phyloP scores from a whole-genome alignment of 2,888 invertebrate genomes.

The Drosophila engyochracea region DNA sequence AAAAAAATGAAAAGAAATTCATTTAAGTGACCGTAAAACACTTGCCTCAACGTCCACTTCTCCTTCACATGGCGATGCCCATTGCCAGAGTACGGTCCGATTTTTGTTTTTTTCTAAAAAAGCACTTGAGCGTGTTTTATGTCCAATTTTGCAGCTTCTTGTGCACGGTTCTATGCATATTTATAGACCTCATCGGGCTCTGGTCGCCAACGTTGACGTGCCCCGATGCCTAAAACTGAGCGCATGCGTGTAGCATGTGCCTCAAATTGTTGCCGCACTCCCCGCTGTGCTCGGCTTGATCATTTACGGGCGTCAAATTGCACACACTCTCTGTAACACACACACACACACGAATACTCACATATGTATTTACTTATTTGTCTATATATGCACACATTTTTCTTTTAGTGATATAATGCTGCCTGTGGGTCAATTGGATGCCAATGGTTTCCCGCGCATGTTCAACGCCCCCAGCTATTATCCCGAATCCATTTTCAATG shows the following conservation, averaged over 20 bases:
- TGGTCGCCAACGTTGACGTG: conserved; percentile 64
- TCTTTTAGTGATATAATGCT: conserved; percentile 83
- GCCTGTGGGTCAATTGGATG: conserved; percentile 85
- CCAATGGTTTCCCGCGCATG: conserved; percentile 84
- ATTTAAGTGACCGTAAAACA: conserved; percentile 82
- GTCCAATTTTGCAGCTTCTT: conserved; percentile 73
- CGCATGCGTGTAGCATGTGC: conserved; percentile 81
- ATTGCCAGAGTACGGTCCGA: conserved; percentile 35
- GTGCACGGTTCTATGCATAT: conserved; percentile 69
- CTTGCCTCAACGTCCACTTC: conserved; percentile 55
- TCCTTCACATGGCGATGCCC: conserved; percentile 6
- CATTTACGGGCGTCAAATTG: conserved; percentile 70
- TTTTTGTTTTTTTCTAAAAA: conserved; percentile 45
- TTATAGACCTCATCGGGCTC: conserved; percentile 71
- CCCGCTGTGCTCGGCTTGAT: conserved; percentile 61
- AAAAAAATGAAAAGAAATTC: conserved; percentile 33
- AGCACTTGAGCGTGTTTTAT: conserved; percentile 83
- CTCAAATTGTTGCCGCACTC: conserved; percentile 44
- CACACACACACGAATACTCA: conserved; percentile 24
- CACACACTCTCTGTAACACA: conserved; percentile 55
- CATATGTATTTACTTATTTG: conserved; percentile 21
- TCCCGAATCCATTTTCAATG: conserved; percentile 85
- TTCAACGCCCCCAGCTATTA: conserved; percentile 85
- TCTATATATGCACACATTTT: conserved; percentile 12
- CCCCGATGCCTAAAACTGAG: conserved; percentile 41